phyloP scores from a whole-genome alignment of 2,113 vertebrate species.

The Cepphus grylle region DNA sequence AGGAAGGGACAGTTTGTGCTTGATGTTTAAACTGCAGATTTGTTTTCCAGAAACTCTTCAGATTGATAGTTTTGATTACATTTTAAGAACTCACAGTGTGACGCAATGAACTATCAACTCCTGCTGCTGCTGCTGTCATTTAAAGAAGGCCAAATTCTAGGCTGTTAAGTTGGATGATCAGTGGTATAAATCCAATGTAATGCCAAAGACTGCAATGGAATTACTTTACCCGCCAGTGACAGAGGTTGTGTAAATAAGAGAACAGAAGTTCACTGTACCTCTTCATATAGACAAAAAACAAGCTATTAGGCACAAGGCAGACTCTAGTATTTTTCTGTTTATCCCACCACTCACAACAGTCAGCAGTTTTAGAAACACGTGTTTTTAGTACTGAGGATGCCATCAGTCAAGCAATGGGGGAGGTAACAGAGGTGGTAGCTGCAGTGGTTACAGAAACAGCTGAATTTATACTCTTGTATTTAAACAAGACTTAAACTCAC shows the following conservation, averaged over 20 bases:
- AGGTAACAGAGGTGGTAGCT: background rate
- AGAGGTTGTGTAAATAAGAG: background rate
- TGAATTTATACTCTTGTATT: background rate
- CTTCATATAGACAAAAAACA: accelerated
- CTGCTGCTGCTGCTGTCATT: background rate
- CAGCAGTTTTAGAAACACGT: background rate
- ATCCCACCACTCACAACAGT: background rate
- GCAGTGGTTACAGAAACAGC: background rate
- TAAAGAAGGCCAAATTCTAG: background rate
- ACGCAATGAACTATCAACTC: background rate
- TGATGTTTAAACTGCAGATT: constrained; percentile 14
- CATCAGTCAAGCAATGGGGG: background rate
- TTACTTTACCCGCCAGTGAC: background rate
- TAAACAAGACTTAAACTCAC: background rate
- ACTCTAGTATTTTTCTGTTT: background rate
- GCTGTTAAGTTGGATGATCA: background rate
- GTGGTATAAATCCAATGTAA: background rate
- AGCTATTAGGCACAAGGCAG: background rate
- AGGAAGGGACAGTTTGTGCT: background rate
- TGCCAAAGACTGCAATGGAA: background rate
- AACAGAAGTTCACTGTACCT: background rate
- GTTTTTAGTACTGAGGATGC: background rate
- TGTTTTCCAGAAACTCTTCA: constrained; percentile 23
- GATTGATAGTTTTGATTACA: background rate
- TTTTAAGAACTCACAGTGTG: background rate